phyloP scores from a whole-genome alignment of 2,888 invertebrate genomes.

The Allacma fusca region DNA sequence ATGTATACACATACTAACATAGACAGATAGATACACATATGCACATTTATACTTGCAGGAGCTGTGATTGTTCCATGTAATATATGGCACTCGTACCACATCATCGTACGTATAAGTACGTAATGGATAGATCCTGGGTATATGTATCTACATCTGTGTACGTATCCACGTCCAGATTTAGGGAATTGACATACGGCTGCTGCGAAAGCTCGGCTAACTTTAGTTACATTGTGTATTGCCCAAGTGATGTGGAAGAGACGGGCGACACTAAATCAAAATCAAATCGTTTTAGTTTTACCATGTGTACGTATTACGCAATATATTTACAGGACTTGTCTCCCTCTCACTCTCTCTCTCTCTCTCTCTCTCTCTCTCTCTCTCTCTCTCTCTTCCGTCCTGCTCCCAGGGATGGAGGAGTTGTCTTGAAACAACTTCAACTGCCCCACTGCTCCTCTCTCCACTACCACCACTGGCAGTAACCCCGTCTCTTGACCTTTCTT shows the following conservation, averaged over 20 bases:
- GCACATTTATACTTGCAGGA: no score
- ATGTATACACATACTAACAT: no score
- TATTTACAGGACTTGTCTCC: neutral
- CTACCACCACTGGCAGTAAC: neutral
- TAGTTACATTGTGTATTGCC: conserved; percentile 9
- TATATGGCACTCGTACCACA: neutral
- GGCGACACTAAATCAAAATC: conserved; percentile 36
- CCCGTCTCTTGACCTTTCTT: conserved; percentile 40
- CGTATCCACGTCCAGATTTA: no score
- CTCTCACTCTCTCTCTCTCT: neutral
- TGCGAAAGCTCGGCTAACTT: neutral
- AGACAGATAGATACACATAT: no score
- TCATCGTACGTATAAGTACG: neutral
- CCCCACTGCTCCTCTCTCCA: neutral
- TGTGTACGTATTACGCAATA: conserved; percentile 17
- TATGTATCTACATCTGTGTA: no score
- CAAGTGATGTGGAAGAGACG: conserved; percentile 22
- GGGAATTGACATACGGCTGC: no score
- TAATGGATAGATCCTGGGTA: no score
- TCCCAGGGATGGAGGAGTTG: no score
- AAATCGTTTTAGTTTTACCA: conserved; percentile 33
- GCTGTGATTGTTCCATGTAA: no score
- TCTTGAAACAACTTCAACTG: neutral
- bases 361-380: neutral
- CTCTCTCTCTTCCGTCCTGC: neutral